These are phyloP conservation scores for Halesus radiatus DNA, from an alignment of 1,140 invertebrate genomes.

Conservation along the genomic window DNA sequence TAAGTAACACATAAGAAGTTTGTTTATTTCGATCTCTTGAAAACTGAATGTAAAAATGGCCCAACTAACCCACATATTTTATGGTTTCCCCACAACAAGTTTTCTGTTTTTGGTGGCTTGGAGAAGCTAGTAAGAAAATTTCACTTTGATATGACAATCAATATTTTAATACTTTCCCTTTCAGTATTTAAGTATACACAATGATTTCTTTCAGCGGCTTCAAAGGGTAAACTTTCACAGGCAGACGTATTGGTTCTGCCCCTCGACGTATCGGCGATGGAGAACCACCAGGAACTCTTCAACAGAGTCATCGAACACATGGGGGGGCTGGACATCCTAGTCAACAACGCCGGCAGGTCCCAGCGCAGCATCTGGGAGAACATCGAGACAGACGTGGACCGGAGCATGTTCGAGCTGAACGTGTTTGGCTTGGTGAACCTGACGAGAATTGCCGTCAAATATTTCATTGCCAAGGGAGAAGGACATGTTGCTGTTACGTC, in stretches of 20 bases:
- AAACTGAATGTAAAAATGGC: too few relatives aligned
- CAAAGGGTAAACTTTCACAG: constrained; percentile 68
- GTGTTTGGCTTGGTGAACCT: constrained; percentile 84
- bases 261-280: constrained; percentile 78
- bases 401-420: constrained; percentile 85
- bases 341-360: constrained; percentile 87
- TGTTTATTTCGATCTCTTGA: too few relatives aligned
- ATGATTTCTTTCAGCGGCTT: constrained; percentile 60
- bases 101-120: too few relatives aligned
- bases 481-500: constrained; percentile 84
- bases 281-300: constrained; percentile 76
- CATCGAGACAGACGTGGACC: constrained; percentile 83
- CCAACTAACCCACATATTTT: too few relatives aligned
- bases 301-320: constrained; percentile 80
- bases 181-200: too few relatives aligned
- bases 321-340: constrained; percentile 81
- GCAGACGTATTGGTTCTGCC: constrained; percentile 79
- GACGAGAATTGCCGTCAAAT: constrained; percentile 76
- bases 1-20: too few relatives aligned
- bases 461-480: constrained; percentile 73
- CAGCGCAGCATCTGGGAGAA: constrained; percentile 85
- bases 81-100: too few relatives aligned
- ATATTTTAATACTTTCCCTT: too few relatives aligned
- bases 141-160: too few relatives aligned
- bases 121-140: too few relatives aligned